phyloP scores from a whole-genome alignment of 64 coral and sea anemone species.

The Hydrozoanthus tunicans region DNA sequence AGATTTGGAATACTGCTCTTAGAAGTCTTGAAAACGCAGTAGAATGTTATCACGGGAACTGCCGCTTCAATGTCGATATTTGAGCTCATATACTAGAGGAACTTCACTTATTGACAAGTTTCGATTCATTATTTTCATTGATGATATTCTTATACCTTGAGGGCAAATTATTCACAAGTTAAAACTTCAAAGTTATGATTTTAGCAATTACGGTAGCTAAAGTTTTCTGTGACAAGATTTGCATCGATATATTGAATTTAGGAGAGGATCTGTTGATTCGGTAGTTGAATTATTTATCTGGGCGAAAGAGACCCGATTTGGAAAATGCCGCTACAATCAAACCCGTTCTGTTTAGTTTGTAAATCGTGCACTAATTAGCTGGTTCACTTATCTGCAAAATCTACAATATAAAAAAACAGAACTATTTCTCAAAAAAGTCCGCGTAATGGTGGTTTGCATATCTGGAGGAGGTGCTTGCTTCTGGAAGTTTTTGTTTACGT shows the following conservation, averaged over 20 bases:
- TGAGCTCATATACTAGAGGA: background rate
- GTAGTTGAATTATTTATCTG: conserved; percentile 2
- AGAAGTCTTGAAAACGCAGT: background rate
- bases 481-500: background rate
- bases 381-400: conserved; percentile 1
- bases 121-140: background rate
- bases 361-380: conserved; percentile 8
- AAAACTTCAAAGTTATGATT: background rate
- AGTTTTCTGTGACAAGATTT: background rate
- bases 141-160: background rate
- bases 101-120: background rate
- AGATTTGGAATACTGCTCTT: background rate
- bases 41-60: background rate
- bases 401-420: background rate
- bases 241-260: background rate
- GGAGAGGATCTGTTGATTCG: background rate
- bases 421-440: background rate
- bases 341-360: background rate
- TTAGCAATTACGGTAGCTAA: conserved; percentile 2
- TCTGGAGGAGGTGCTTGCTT: background rate
- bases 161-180: background rate
- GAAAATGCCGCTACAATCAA: background rate
- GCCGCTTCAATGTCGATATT: conserved; percentile 28
- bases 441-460: background rate
- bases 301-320: background rate